Evolutionary conservation across 2,888 invertebrate genomes (phyloP), one percentile per base, ranked within the genome.

Genomic region (Beris morrisii): DNA sequence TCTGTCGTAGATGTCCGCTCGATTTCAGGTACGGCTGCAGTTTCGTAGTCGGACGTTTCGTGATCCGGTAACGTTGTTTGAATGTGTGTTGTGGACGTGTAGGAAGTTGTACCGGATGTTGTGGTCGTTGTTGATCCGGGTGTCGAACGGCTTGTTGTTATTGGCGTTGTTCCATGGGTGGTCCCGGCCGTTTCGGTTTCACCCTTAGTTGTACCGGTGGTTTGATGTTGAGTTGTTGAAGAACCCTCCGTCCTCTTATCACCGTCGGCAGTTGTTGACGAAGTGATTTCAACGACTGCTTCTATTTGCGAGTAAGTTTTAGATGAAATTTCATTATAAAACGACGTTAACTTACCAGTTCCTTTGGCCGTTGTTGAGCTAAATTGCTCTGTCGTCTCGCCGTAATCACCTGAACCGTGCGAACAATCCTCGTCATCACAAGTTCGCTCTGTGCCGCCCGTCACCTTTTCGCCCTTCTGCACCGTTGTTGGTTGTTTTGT

Each of bases 351-450:
- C 45, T 58, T 73, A 84, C 83, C 83, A 76, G 82, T 79, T 58
- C 79, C 79, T 70, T 79, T 85, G 0, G 86, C 85, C 58, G 85
- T 84, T 56, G 85, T 84, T 7, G 84, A 79, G 5, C 79, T 79
- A 66, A 80, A 80, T 74, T 74, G 89, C 73, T 91, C 91, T 4
- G 90, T 88, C 67, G 87, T 85, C 73, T 88, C 88, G 59, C 88
- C 88, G 71, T 82, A 85, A 6, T 88, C 87, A 0, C 93, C 93
- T 0, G 92, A 92, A 0, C 93, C 93, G 72, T 88, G 89, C 67
- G 88, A 85, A 73, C 92, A 92, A 75, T 95, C 94, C 77, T 95
- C 95, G 76, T 94, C 94, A 73, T 93, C 93, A 75, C 91, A 91
- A 1, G 87, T 86, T 66, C 84, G 84, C 77, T 79, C 79, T 0